These are phyloP conservation scores for Zhengitettix transpicula DNA, from an alignment of 2,888 invertebrate species.

Conservation along the genomic window DNA sequence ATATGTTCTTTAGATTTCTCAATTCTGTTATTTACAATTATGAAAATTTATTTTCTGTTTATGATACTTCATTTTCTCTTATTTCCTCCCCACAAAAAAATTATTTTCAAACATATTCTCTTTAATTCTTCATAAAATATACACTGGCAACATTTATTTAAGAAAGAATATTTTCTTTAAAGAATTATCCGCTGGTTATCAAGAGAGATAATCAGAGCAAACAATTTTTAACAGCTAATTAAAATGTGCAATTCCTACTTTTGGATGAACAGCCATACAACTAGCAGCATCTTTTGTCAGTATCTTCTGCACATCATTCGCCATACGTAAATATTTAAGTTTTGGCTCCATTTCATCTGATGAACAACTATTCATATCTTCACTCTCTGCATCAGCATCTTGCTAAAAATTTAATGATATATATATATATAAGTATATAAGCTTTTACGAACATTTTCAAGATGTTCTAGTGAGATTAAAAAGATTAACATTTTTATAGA, in stretches of 20 bases:
- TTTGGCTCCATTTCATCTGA: slow-evolving; percentile 62
- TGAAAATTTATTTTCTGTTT: too few species aligned
- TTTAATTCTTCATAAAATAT: too few species aligned
- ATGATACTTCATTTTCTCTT: too few species aligned
- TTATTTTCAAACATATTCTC: too few species aligned
- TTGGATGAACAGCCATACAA: slow-evolving; percentile 84
- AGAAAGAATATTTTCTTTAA: not conserved
- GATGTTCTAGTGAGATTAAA: too few species aligned
- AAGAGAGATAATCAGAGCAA: too few species aligned
- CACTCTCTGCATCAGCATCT: slow-evolving; percentile 7
- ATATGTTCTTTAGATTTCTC: too few species aligned
- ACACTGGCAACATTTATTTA: not conserved
- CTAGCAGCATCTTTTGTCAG: slow-evolving; percentile 74
- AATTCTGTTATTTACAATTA: too few species aligned
- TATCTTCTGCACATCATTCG: slow-evolving; percentile 72
- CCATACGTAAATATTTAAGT: slow-evolving; percentile 77
- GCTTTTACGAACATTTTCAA: too few species aligned
- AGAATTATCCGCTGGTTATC: not conserved
- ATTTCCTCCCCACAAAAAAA: too few species aligned
- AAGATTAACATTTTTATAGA: too few species aligned
- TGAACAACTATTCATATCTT: slow-evolving; percentile 16
- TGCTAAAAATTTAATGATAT: not conserved
- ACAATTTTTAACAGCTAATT: not conserved
- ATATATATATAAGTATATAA: too few species aligned
- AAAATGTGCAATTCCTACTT: slow-evolving; percentile 32